A percentile compares a stretch with the other conserved stretches of the same genome.
Conservation (phyloP, 1,140 invertebrate genomes). For the Leptinotarsa texana region DNA sequence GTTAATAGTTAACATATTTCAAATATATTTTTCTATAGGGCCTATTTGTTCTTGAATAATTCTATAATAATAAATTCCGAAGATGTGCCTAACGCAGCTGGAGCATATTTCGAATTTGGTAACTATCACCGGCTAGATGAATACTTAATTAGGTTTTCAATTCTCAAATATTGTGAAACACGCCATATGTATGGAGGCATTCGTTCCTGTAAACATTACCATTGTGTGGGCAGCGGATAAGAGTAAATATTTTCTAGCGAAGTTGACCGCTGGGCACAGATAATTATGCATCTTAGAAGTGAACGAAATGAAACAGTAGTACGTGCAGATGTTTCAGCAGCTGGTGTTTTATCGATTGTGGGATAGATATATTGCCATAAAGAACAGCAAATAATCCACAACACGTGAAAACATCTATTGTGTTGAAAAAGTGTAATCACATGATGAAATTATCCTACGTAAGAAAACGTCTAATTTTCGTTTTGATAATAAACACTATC, state of each 20-base stretch:
- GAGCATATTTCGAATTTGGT: conserved; percentile 36
- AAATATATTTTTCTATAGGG: too few species aligned
- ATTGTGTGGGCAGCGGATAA: conserved; percentile 7
- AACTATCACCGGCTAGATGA: conserved; percentile 38
- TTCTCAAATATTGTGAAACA: conserved; percentile 39
- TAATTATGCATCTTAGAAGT: background rate
- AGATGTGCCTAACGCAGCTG: background rate
- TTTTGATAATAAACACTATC: too few species aligned
- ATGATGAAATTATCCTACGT: too few species aligned
- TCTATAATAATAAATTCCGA: too few species aligned
- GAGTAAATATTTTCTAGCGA: background rate
- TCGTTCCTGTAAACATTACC: conserved; percentile 20
- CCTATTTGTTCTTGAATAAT: too few species aligned
- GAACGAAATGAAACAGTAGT: background rate
- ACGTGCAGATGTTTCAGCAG: background rate
- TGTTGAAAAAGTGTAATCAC: too few species aligned
- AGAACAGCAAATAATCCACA: too few species aligned
- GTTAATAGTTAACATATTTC: too few species aligned
- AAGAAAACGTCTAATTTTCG: too few species aligned
- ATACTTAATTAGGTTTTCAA: conserved; percentile 46
- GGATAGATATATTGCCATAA: too few species aligned
- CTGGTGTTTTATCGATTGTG: background rate
- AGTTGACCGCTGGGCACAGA: background rate
- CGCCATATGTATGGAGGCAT: conserved; percentile 14
- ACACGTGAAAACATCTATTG: too few species aligned